Percentiles rank a stretch among this genome's conserved stretches.
Conservation (phyloP, 2,113 vertebrate genomes). For the Vidua macroura region DNA sequence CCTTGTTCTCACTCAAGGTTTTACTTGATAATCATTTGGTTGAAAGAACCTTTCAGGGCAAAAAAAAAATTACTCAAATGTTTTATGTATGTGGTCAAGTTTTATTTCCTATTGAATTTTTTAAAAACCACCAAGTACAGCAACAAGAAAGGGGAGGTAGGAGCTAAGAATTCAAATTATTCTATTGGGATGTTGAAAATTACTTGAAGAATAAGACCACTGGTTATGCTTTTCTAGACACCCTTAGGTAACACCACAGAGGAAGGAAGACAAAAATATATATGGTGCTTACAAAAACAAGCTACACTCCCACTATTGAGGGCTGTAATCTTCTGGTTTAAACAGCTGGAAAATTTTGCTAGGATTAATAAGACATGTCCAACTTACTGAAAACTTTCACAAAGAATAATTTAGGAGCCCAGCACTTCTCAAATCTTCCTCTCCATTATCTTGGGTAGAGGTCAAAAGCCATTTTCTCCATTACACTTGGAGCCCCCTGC, state of each 20-base stretch:
- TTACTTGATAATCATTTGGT: neutral
- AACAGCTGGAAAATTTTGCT: neutral
- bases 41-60: neutral
- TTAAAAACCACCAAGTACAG: rapidly evolving
- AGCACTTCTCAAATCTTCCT: neutral
- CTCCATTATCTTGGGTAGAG: neutral
- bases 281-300: neutral
- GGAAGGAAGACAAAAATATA: neutral
- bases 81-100: neutral
- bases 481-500: neutral
- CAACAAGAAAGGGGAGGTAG: neutral
- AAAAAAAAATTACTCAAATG: neutral
- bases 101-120: neutral
- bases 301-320: neutral
- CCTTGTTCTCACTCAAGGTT: neutral
- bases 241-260: neutral
- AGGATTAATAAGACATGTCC: neutral
- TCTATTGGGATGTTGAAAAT: neutral
- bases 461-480: neutral
- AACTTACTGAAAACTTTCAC: neutral
- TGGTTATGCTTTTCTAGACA: neutral
- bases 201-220: neutral
- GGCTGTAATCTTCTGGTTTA: neutral
- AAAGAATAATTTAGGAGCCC: neutral
- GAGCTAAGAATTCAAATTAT: neutral